phyloP scores from a whole-genome alignment of 2,797 vertebrate species.

The Ctenopoma kingsleyae region DNA sequence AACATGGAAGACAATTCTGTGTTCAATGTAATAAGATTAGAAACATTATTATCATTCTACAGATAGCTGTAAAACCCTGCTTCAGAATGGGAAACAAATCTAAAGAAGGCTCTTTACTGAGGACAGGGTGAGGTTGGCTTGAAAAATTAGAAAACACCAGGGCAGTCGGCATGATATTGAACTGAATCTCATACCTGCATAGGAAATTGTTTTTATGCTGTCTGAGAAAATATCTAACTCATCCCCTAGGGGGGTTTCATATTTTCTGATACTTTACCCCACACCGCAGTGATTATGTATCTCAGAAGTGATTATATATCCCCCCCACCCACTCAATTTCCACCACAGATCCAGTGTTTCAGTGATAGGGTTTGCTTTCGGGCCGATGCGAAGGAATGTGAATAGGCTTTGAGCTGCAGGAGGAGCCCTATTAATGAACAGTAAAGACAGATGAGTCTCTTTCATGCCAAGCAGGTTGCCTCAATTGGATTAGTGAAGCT shows the following conservation, averaged over 20 bases:
- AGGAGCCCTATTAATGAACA: slow-evolving; percentile 78
- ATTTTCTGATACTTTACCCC: slow-evolving; percentile 57
- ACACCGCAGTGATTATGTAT: slow-evolving; percentile 58
- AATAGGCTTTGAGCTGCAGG: slow-evolving; percentile 54
- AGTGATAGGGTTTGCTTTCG: slow-evolving; percentile 37
- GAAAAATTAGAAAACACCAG: slow-evolving; percentile 11
- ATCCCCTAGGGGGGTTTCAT: slow-evolving; percentile 39
- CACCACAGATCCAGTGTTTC: slow-evolving; percentile 30
- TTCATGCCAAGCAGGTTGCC: slow-evolving; percentile 80
- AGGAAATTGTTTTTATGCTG: slow-evolving; percentile 37
- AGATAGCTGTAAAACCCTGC: slow-evolving; percentile 64
- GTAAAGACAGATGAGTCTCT: slow-evolving; percentile 80
- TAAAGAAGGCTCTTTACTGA: slow-evolving; percentile 36
- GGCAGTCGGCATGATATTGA: slow-evolving; percentile 28
- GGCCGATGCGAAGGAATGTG: slow-evolving; percentile 68
- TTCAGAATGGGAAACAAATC: slow-evolving; percentile 35
- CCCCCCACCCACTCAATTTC: slow-evolving; percentile 6
- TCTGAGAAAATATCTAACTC: slow-evolving; percentile 48
- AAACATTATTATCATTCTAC: slow-evolving; percentile 84
- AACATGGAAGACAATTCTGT: slow-evolving; percentile 85
- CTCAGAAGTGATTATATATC: slow-evolving; percentile 59
- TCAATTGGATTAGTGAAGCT: slow-evolving; percentile 80
- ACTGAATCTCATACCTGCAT: slow-evolving; percentile 36
- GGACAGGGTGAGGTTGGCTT: slow-evolving; percentile 26
- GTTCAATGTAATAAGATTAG: slow-evolving; percentile 87